phyloP scores from a whole-genome alignment of 2,888 invertebrate species.

The Lasioglossum marginatum region DNA sequence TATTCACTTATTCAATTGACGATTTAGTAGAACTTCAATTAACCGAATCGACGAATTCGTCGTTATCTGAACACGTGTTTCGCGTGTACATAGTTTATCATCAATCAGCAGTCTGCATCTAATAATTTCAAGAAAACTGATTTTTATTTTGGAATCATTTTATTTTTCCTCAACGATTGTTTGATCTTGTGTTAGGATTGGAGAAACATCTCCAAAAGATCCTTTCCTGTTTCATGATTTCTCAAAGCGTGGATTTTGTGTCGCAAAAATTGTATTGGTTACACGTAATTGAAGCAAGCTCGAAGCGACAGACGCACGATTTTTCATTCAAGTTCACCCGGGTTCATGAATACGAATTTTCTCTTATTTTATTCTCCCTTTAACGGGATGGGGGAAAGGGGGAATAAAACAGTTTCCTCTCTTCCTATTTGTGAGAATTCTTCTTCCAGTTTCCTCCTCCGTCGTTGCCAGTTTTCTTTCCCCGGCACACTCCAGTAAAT shows the following conservation, averaged over 20 bases:
- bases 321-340: not conserved
- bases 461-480: constrained; percentile 44
- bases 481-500: constrained; percentile 65
- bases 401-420: not conserved
- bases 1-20: no score
- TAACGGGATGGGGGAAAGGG: not conserved
- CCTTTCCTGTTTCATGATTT: not conserved
- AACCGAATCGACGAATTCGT: no score
- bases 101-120: no score
- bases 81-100: no score
- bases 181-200: not conserved
- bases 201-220: not conserved
- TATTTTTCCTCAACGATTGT: not conserved
- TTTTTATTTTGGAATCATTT: not conserved
- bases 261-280: not conserved
- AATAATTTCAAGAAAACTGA: no score
- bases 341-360: constrained; percentile 12
- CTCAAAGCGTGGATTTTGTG: not conserved
- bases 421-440: constrained; percentile 17
- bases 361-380: constrained; percentile 1
- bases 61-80: no score
- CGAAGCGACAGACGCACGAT: not conserved
- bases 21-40: no score
- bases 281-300: not conserved
- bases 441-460: constrained; percentile 1